Base-by-base conservation (phyloP, 2,888 invertebrate genomes). In the Eumacrocentrus americanus region DNA sequence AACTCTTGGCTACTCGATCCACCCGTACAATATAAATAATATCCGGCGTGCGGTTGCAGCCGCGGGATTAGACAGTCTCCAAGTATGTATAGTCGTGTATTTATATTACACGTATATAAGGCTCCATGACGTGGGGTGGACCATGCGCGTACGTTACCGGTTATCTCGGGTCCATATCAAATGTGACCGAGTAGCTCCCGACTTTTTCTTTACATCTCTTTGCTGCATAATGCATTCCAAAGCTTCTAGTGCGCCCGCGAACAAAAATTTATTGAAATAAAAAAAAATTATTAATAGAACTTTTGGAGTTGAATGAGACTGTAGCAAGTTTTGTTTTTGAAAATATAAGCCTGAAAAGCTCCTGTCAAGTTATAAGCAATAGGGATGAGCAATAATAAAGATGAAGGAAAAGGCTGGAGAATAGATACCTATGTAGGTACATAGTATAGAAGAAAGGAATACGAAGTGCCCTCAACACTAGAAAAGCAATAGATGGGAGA, bases 81-180 rank as follows among this genome's bases (percentile, higher is more conserved):
- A 12, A 29, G n/a, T 18, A 51, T 20, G 22, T 20, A n/a, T 18
- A 14, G 35, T 35, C 35, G 60, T 44, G 48, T 40, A 38, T 50
- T 7, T 20, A 18, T 46, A 18, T 47, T 38, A 35, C 52, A 57
- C 22, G 35, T 48, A 22, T 22, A 46, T 61, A 55, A 42, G 12
- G 65, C 72, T 62, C 70, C 71, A 69, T 77, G 76, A 77, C 77
- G 74, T 73, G 67, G 71, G 74, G 72, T 60, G 67, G 73, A n/a
- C n/a, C n/a, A n/a, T 68, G 73, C 75, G 73, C 75, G 76, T 79
- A 78, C 77, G 74, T 79, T 79, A 77, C 76, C 73, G 69, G 73
- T 71, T 78, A 79, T 79, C 78, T 79, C 62, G 69, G 74, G 74
- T 77, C 77, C 78, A 79, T 79, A 78, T 79, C 79, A 79, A 79